These are phyloP conservation scores for Malurus alboscapulatus DNA, from an alignment of 2,113 vertebrate genomes.

Conservation along the genomic window DNA sequence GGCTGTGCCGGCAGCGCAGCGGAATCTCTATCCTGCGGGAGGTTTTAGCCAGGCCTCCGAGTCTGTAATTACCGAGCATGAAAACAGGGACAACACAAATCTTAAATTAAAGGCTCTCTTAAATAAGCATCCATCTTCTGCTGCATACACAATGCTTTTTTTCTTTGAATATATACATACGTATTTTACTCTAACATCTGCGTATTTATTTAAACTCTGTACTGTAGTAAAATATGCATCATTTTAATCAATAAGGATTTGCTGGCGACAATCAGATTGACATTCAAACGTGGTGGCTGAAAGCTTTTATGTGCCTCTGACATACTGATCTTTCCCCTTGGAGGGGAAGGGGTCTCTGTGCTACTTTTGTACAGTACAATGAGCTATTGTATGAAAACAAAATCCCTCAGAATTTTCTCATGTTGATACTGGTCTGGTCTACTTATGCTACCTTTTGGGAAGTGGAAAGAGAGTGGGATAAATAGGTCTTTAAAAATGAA, in stretches of 20 bases:
- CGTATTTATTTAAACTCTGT: constrained; percentile 80
- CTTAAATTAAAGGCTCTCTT: constrained; percentile 82
- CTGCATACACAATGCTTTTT: constrained; percentile 76
- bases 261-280: constrained; percentile 67
- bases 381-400: constrained; percentile 46
- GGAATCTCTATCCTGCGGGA: not conserved
- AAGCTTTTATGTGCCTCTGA: constrained; percentile 60
- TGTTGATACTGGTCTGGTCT: constrained; percentile 62
- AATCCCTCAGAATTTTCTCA: constrained; percentile 48
- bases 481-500: constrained; percentile 55
- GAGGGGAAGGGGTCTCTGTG: constrained; percentile 33
- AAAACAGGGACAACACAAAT: constrained; percentile 75
- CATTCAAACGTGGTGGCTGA: constrained; percentile 62
- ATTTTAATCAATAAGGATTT: constrained; percentile 71
- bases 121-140: constrained; percentile 80
- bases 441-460: constrained; percentile 54
- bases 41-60: constrained; percentile 51
- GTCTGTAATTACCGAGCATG: constrained; percentile 59
- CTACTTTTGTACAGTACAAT: constrained; percentile 50
- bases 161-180: constrained; percentile 81
- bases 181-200: constrained; percentile 77
- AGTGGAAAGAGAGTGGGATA: constrained; percentile 25
- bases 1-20: not conserved
- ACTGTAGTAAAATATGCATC: constrained; percentile 81
- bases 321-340: constrained; percentile 16